Conservation (phyloP, 2,888 invertebrate species). For the Meliscaeva auricollis region DNA sequence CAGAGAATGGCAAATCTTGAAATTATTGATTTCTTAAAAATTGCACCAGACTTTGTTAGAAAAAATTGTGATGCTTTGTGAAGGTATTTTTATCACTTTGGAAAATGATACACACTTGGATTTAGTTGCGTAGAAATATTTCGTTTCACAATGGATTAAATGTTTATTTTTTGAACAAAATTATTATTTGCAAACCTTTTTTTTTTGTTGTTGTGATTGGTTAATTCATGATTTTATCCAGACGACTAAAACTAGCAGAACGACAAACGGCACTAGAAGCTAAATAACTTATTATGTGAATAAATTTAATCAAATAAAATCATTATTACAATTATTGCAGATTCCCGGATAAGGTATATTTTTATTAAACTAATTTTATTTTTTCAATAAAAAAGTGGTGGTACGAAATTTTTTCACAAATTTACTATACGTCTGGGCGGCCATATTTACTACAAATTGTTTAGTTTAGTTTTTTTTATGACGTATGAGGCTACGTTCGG, state of each 20-base stretch:
- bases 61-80: slow-evolving; percentile 8
- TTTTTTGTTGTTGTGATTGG: slow-evolving; percentile 46
- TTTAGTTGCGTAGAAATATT: not conserved
- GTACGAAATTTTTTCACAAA: slow-evolving; percentile 75
- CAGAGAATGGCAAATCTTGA: slow-evolving; percentile 45
- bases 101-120: not conserved
- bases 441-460: slow-evolving; percentile 76
- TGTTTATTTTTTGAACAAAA: slow-evolving; percentile 1
- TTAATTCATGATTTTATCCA: slow-evolving; percentile 68
- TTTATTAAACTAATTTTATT: slow-evolving; percentile 45
- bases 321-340: slow-evolving; percentile 52
- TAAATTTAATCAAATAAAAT: slow-evolving; percentile 39
- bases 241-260: slow-evolving; percentile 43
- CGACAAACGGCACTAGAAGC: slow-evolving; percentile 29
- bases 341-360: slow-evolving; percentile 34
- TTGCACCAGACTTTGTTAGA: slow-evolving; percentile 36
- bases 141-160: not conserved
- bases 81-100: not conserved
- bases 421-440: slow-evolving; percentile 76
- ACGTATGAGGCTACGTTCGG: slow-evolving; percentile 47
- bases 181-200: slow-evolving; percentile 65
- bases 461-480: slow-evolving; percentile 73
- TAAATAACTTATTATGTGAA: slow-evolving; percentile 24
- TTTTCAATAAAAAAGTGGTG: slow-evolving; percentile 70
- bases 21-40: slow-evolving; percentile 73